Evolutionary conservation across 2,113 vertebrate species (phyloP).

Genomic region (human): GRCh38 chr2:14442001-14442500

Average conservation of each 20-base stretch:
- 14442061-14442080: neutral
- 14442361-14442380: neutral
- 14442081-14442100: neutral
- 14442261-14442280: neutral
- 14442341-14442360: neutral
- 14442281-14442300: neutral
- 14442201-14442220: neutral
- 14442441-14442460: neutral
- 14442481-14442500: neutral
- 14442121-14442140: neutral
- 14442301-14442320: neutral
- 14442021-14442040: neutral
- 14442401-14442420: neutral
- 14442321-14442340: neutral
- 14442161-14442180: neutral
- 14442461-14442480: neutral
- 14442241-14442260: neutral
- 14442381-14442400: neutral
- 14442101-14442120: neutral
- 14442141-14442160: neutral
- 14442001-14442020: neutral
- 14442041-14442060: neutral
- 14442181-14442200: neutral
- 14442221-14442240: neutral
- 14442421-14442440: neutral